Evolutionary conservation across 2,797 vertebrate genomes (phyloP).

Genomic region (Enteromius treurensis): DNA sequence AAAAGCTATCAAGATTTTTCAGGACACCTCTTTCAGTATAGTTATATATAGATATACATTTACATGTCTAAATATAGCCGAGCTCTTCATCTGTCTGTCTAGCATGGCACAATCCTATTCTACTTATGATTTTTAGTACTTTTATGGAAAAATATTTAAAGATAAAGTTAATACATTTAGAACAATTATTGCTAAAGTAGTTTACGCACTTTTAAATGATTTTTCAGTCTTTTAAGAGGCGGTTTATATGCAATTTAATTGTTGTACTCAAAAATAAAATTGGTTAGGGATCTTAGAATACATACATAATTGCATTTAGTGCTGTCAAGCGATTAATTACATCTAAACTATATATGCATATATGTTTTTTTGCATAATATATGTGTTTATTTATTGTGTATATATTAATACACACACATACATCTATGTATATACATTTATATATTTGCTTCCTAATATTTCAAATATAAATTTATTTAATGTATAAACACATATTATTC

Average conservation of each 20-base stretch:
- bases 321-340: too few species aligned
- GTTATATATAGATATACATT: neutral
- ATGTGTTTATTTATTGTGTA: too few species aligned
- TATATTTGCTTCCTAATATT: too few species aligned
- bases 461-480: too few species aligned
- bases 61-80: neutral
- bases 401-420: too few species aligned
- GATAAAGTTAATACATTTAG: neutral
- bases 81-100: neutral
- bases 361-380: too few species aligned
- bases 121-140: neutral
- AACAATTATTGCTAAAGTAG: neutral
- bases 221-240: neutral
- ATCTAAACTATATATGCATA: too few species aligned
- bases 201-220: neutral
- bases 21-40: neutral
- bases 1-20: slow-evolving; percentile 10
- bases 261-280: neutral
- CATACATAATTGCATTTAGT: too few species aligned
- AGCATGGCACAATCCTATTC: neutral
- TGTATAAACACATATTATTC: too few species aligned
- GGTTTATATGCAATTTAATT: neutral
- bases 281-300: neutral
- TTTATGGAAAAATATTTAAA: neutral
- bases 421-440: too few species aligned